A percentile compares a stretch with the other conserved stretches of the same genome.
Conservation (phyloP, 2,888 invertebrate species). For the Thereva unica region DNA sequence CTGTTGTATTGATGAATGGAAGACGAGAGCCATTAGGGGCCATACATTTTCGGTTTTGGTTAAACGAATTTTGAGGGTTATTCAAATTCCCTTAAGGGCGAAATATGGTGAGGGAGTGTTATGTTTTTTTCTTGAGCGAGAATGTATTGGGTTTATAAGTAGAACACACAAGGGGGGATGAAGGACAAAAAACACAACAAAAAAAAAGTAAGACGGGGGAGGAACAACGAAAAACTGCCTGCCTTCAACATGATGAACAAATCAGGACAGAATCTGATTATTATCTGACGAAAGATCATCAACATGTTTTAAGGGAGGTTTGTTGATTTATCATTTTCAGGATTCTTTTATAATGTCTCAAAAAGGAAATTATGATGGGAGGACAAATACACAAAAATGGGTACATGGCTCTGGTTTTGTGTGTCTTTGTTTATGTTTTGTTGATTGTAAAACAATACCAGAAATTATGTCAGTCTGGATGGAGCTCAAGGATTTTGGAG, state of each 20-base stretch:
- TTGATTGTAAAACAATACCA: too few relatives aligned
- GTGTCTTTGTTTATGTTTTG: too few relatives aligned
- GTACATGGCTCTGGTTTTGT: too few relatives aligned
- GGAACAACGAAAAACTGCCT: slow-evolving; percentile 3
- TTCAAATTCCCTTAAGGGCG: slow-evolving; percentile 3
- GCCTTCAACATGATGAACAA: neutral
- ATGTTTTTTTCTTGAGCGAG: slow-evolving; percentile 11
- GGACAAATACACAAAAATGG: too few relatives aligned
- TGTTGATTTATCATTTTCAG: too few relatives aligned
- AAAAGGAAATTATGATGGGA: too few relatives aligned
- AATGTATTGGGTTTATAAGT: slow-evolving; percentile 5
- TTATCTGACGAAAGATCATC: too few relatives aligned
- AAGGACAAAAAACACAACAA: neutral
- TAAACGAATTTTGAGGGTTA: slow-evolving; percentile 26
- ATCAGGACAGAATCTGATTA: too few relatives aligned
- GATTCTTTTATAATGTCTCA: too few relatives aligned
- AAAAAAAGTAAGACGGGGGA: neutral
- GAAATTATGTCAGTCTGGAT: too few relatives aligned
- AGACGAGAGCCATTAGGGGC: slow-evolving; percentile 29
- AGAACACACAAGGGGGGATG: neutral
- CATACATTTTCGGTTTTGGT: slow-evolving; percentile 25
- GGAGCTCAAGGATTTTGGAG: too few relatives aligned
- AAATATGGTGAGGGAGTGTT: slow-evolving; percentile 3
- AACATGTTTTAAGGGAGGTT: too few relatives aligned
- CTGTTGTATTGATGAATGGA: slow-evolving; percentile 21